phyloP scores from a whole-genome alignment of 2,113 vertebrate species.

The Rattus rattus region DNA sequence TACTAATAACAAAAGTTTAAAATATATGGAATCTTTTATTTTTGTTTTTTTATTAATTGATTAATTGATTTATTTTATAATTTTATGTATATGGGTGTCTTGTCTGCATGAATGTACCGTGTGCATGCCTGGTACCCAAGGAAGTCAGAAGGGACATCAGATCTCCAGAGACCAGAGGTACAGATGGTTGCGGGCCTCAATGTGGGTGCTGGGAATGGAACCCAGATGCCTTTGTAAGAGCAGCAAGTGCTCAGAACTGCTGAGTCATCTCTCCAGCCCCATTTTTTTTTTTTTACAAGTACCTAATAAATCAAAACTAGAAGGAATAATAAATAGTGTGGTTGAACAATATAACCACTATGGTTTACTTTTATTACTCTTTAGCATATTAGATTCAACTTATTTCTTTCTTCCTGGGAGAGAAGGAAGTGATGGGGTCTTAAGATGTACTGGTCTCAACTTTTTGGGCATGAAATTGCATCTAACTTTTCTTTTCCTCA shows the following conservation, averaged over 20 bases:
- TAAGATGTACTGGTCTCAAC: slow-evolving; percentile 20
- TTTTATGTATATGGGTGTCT: not conserved
- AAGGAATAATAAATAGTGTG: not conserved
- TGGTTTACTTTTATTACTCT: slow-evolving; percentile 29
- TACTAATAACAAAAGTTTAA: not conserved
- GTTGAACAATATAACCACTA: slow-evolving; percentile 22
- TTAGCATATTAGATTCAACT: slow-evolving; percentile 9
- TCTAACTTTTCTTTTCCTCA: slow-evolving; percentile 10
- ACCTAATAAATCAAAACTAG: not conserved
- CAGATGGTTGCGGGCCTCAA: not conserved
- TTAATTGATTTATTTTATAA: not conserved
- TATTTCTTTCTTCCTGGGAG: not conserved
- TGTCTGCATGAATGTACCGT: not conserved
- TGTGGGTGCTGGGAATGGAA: not conserved
- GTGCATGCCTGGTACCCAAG: not conserved
- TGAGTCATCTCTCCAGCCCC: not conserved
- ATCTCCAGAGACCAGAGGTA: not conserved
- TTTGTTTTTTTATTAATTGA: not conserved
- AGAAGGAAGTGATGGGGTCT: not conserved
- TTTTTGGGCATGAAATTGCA: not conserved
- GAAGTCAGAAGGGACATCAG: not conserved
- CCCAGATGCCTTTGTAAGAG: not conserved
- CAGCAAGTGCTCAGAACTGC: not conserved
- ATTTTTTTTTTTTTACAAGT: slow-evolving; percentile 46
- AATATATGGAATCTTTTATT: not conserved